Evolutionary conservation across 2,888 invertebrate genomes (phyloP).

Genomic region (Drosophila atripex): DNA sequence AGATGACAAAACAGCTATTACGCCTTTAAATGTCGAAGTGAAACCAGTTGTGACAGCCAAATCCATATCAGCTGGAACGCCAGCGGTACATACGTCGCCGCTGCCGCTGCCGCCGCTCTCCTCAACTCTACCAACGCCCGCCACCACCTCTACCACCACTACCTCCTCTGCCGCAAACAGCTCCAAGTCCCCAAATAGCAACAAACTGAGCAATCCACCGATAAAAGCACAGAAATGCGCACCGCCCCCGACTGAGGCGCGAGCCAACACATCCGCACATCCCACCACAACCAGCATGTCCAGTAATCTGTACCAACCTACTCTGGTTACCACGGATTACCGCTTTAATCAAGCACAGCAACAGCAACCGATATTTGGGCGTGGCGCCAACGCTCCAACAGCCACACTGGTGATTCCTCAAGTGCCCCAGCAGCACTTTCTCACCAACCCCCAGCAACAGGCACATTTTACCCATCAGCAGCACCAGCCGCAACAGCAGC

Average conservation of each 20-base stretch:
- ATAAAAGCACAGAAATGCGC: slow-evolving; percentile 63
- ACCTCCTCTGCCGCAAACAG: slow-evolving; percentile 23
- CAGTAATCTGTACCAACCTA: slow-evolving; percentile 55
- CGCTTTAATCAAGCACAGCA: slow-evolving; percentile 61
- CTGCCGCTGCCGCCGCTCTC: slow-evolving; percentile 34
- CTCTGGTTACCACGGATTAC: slow-evolving; percentile 59
- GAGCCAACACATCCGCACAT: slow-evolving; percentile 66
- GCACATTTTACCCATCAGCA: slow-evolving; percentile 55
- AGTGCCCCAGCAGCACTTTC: slow-evolving; percentile 60
- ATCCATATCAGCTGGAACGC: slow-evolving; percentile 18
- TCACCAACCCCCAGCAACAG: slow-evolving; percentile 48
- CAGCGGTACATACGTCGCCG: slow-evolving; percentile 33
- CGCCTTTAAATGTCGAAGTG: slow-evolving; percentile 43
- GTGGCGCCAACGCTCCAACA: slow-evolving; percentile 39
- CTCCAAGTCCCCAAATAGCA: slow-evolving; percentile 32
- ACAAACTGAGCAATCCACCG: slow-evolving; percentile 72
- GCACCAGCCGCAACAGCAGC: slow-evolving; percentile 52
- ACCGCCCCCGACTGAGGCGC: slow-evolving; percentile 69
- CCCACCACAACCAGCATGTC: slow-evolving; percentile 66
- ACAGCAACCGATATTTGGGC: slow-evolving; percentile 46
- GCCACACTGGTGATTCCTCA: slow-evolving; percentile 66
- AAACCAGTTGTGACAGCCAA: slow-evolving; percentile 57
- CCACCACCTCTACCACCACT: slow-evolving; percentile 7
- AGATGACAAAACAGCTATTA: slow-evolving; percentile 19
- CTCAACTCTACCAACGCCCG: slow-evolving; percentile 20